A percentile compares a stretch with the other conserved stretches of the same genome.
Evolutionary conservation across 1,140 invertebrate species (phyloP).

Genomic region (Caenorhabditis briggsae): DNA sequence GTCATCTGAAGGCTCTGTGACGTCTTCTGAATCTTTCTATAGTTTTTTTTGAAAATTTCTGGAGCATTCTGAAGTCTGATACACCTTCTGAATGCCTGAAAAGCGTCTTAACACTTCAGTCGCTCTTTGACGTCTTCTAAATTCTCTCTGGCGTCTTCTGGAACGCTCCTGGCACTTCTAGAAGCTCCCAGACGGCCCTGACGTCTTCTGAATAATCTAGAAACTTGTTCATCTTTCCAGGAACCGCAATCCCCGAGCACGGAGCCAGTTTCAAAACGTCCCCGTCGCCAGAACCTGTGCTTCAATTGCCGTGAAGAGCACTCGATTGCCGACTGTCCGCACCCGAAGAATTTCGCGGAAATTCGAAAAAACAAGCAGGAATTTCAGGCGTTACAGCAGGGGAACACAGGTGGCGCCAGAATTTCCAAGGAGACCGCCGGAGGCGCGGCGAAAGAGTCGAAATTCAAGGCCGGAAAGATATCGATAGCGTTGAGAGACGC

Average conservation of each 20-base stretch:
- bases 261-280: neutral
- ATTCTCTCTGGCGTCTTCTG: too few species aligned
- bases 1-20: too few species aligned
- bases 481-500: conserved; percentile 30
- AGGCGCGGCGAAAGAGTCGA: neutral
- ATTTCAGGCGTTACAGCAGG: conserved; percentile 47
- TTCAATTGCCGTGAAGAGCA: conserved; percentile 67
- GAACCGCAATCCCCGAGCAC: neutral
- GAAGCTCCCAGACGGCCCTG: too few species aligned
- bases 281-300: conserved; percentile 24
- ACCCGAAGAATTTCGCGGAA: conserved; percentile 55
- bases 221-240: neutral
- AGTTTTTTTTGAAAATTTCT: too few species aligned
- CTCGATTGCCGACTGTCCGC: conserved; percentile 54
- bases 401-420: neutral
- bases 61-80: too few species aligned
- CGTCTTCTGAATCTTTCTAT: too few species aligned
- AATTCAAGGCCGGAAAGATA: conserved; percentile 36
- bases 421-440: neutral
- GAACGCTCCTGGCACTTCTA: too few species aligned
- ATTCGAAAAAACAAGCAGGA: conserved; percentile 52
- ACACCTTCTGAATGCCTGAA: too few species aligned
- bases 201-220: too few species aligned
- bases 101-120: too few species aligned
- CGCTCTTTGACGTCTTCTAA: too few species aligned